Evolutionary conservation across 2,888 invertebrate genomes (phyloP).

Genomic region (Sinotaia quadrata): DNA sequence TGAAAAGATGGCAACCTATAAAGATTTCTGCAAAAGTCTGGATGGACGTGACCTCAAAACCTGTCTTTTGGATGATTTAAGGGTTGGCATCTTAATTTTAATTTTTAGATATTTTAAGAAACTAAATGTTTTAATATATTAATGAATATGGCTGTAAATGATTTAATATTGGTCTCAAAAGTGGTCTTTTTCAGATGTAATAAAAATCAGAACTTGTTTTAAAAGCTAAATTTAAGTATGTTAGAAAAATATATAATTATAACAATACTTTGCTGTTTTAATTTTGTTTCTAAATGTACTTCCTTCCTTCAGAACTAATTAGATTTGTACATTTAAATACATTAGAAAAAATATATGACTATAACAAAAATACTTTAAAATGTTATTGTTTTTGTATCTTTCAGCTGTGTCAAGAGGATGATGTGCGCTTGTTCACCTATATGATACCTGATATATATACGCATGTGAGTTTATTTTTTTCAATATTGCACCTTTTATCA

Average conservation of each 20-base stretch:
- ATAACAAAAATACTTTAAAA: too few relatives aligned
- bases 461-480: conserved; percentile 74
- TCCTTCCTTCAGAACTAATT: too few relatives aligned
- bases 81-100: conserved; percentile 71
- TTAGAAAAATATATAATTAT: not conserved
- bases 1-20: conserved; percentile 89
- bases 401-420: conserved; percentile 88
- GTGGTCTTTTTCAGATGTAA: not conserved
- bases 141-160: not conserved
- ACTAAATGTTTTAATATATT: not conserved
- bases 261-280: too few relatives aligned
- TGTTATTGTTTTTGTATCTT: conserved; percentile 50
- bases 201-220: not conserved
- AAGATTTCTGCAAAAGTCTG: conserved; percentile 86
- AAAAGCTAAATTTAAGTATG: not conserved
- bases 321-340: too few relatives aligned
- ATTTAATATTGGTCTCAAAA: not conserved
- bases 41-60: conserved; percentile 75
- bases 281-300: too few relatives aligned
- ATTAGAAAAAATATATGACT: too few relatives aligned
- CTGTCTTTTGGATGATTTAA: conserved; percentile 84
- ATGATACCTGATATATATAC: conserved; percentile 93
- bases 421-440: conserved; percentile 90
- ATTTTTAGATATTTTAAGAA: not conserved
- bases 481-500: too few relatives aligned